Evolutionary conservation across 2,797 vertebrate genomes (phyloP).

Genomic region (Okamejei kenojei): DNA sequence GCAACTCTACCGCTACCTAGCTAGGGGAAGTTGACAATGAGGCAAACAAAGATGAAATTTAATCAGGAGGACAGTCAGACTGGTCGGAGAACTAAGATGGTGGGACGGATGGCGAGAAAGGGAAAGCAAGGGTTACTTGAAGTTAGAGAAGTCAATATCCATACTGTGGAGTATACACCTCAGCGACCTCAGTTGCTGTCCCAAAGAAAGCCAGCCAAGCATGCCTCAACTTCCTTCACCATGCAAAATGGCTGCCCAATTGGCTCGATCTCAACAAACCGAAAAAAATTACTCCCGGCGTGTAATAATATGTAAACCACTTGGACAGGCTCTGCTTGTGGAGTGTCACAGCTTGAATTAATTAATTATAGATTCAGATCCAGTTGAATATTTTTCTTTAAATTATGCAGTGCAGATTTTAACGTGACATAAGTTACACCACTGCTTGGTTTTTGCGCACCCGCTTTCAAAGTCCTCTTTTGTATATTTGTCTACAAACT

Average conservation of each 20-base stretch:
- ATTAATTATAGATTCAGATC: not conserved
- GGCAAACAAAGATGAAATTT: too few species aligned
- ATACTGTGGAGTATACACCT: not conserved
- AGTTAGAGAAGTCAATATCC: too few species aligned
- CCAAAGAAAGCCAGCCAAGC: not conserved
- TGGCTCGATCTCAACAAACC: too few species aligned
- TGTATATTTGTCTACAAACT: too few species aligned
- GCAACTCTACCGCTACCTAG: too few species aligned
- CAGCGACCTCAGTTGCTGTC: not conserved
- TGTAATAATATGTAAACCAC: not conserved
- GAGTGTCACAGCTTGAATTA: not conserved
- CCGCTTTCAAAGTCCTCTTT: not conserved
- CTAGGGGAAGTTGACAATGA: too few species aligned
- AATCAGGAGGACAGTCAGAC: too few species aligned
- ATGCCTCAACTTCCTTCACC: not conserved
- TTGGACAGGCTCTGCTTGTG: too few species aligned
- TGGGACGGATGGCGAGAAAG: too few species aligned
- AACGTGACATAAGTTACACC: not conserved
- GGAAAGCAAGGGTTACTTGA: too few species aligned
- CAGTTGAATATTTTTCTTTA: not conserved
- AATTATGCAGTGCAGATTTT: not conserved
- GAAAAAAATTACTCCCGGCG: too few species aligned
- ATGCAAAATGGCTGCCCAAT: not conserved
- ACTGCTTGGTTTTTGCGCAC: not conserved
- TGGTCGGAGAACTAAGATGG: too few species aligned